phyloP scores from a whole-genome alignment of 2,888 invertebrate species.

The Phortica okadai region DNA sequence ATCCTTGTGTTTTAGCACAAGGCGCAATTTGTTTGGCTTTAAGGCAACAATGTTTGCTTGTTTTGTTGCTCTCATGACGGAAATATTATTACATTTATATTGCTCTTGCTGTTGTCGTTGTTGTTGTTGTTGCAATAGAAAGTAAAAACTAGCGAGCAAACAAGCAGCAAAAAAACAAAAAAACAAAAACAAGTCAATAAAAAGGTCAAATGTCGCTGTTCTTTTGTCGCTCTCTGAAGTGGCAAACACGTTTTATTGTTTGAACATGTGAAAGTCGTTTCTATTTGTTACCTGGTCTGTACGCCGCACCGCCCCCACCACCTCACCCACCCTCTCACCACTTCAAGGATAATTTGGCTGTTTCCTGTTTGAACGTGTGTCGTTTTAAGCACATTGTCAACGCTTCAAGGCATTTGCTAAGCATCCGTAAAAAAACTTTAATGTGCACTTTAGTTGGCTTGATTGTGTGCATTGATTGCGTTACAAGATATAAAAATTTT shows the following conservation, averaged over 20 bases:
- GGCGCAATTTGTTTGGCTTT: slow-evolving; percentile 25
- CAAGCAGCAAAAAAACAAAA: background rate
- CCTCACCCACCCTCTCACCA: background rate
- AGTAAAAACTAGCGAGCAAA: background rate
- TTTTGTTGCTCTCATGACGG: slow-evolving; percentile 61
- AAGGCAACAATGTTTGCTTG: slow-evolving; percentile 22
- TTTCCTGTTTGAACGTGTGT: too few species aligned
- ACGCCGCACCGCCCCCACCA: background rate
- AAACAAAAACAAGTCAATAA: background rate
- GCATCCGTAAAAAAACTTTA: background rate
- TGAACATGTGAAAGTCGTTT: background rate
- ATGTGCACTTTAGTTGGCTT: too few species aligned
- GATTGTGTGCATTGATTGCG: too few species aligned
- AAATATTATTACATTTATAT: slow-evolving; percentile 59
- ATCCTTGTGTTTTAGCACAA: slow-evolving; percentile 12
- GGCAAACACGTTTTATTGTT: background rate
- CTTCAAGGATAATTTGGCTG: slow-evolving; percentile 4
- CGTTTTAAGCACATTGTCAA: too few species aligned
- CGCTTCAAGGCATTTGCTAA: background rate
- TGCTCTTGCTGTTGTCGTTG: slow-evolving; percentile 47
- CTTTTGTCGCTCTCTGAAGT: background rate
- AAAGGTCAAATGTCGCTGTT: slow-evolving; percentile 1
- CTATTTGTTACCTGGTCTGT: background rate
- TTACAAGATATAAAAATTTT: too few species aligned
- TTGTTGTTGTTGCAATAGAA: background rate